phyloP scores from a whole-genome alignment of 2,113 vertebrate genomes.

The Corythoichthys haematopterus region DNA sequence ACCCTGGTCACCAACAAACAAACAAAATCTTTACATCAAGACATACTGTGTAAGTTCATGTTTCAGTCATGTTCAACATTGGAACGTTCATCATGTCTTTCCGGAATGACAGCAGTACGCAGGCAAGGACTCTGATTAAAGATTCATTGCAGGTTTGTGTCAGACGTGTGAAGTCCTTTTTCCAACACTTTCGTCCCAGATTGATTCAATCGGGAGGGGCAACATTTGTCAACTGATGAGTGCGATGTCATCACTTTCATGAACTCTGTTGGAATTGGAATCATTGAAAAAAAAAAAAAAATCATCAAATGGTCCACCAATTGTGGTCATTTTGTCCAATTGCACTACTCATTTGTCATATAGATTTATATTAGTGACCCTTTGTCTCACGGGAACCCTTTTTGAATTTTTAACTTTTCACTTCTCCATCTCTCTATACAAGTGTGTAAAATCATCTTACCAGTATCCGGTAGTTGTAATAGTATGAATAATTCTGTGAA shows the following conservation, averaged over 20 bases:
- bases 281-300: not conserved
- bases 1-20: not conserved
- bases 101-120: not conserved
- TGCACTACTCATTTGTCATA: not conserved
- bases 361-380: not conserved
- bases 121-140: not conserved
- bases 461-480: not conserved
- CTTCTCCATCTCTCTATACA: not conserved
- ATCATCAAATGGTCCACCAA: not conserved
- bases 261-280: not conserved
- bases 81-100: not conserved
- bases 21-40: not conserved
- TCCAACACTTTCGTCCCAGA: not conserved
- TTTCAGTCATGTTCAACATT: not conserved
- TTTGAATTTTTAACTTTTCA: not conserved
- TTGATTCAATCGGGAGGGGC: not conserved
- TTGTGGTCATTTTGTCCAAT: not conserved
- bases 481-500: not conserved
- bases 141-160: not conserved
- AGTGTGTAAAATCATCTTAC: not conserved
- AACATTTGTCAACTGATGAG: slow-evolving; percentile 10
- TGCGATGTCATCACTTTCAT: slow-evolving; percentile 1
- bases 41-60: not conserved
- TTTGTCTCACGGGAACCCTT: not conserved
- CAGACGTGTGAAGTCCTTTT: not conserved